Percentiles rank a stretch among this genome's conserved stretches.
Evolutionary conservation across 2,797 vertebrate genomes (phyloP).

Genomic region (Rhinophrynus dorsalis): DNA sequence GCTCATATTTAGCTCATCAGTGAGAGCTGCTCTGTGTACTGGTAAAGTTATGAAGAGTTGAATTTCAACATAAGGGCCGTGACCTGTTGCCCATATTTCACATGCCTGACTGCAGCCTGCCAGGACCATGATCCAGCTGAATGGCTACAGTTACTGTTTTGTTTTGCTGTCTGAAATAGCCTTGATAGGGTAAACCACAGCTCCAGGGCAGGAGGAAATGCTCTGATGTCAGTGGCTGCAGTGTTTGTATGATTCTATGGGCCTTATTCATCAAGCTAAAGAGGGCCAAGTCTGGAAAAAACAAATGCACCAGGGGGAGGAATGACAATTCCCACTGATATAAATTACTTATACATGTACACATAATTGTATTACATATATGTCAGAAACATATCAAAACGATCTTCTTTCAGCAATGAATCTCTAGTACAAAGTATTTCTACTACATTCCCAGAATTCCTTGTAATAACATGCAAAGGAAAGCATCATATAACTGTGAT

Average conservation of each 20-base stretch:
- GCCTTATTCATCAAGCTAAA: neutral
- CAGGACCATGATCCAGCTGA: conserved; percentile 10
- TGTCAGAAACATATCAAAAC: too few relatives aligned
- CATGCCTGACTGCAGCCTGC: conserved; percentile 5
- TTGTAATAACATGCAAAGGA: too few relatives aligned
- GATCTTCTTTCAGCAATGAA: too few relatives aligned
- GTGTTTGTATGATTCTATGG: neutral
- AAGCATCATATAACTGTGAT: too few relatives aligned
- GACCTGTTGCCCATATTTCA: conserved; percentile 27
- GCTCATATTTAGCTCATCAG: neutral
- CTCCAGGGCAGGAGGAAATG: neutral
- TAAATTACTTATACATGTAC: too few relatives aligned
- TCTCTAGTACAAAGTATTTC: too few relatives aligned
- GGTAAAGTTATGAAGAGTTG: conserved; percentile 3
- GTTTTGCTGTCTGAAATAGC: conserved; percentile 12
- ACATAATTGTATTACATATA: too few relatives aligned
- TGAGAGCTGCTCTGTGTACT: conserved; percentile 4
- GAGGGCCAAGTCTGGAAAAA: too few relatives aligned
- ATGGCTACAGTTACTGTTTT: conserved; percentile 9
- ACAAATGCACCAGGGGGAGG: too few relatives aligned
- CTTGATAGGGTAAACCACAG: neutral
- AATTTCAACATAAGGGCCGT: conserved; percentile 9
- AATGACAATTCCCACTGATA: too few relatives aligned
- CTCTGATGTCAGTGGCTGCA: neutral
- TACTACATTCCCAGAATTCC: too few relatives aligned